Percentiles rank a stretch among this genome's conserved stretches.
These are phyloP conservation scores for Tupaia chinensis DNA, from an alignment of 2,113 vertebrate species.

Conservation along the genomic window DNA sequence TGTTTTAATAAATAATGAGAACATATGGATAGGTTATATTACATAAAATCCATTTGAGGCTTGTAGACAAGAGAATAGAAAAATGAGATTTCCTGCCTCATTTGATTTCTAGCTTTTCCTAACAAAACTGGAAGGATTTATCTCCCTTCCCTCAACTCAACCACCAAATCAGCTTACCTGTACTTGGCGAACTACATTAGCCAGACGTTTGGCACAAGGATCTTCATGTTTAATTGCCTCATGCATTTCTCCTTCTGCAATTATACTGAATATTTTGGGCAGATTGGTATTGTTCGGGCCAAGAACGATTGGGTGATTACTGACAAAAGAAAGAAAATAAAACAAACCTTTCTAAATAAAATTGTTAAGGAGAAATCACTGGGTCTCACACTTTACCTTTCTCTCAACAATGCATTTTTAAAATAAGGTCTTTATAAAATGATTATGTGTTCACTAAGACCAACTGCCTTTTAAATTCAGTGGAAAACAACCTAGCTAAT, in stretches of 20 bases:
- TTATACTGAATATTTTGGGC: conserved; percentile 97
- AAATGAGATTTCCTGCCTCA: background rate
- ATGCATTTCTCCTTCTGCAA: conserved; percentile 95
- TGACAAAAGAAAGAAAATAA: conserved; percentile 80
- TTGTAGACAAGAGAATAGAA: background rate
- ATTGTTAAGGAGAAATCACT: background rate
- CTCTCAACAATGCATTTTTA: background rate
- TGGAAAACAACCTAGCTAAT: background rate
- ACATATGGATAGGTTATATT: background rate
- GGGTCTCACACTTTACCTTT: background rate
- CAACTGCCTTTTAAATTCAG: background rate
- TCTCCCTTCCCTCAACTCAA: background rate
- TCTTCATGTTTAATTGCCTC: conserved; percentile 97
- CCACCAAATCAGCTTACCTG: conserved; percentile 88
- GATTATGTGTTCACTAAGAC: background rate
- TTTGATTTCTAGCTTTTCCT: background rate
- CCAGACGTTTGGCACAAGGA: conserved; percentile 95
- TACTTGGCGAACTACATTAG: conserved; percentile 98
- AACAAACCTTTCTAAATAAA: background rate
- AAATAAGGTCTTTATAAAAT: background rate
- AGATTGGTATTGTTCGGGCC: conserved; percentile 98
- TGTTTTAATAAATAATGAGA: conserved; percentile 13
- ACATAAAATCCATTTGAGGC: background rate
- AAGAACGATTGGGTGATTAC: conserved; percentile 97
- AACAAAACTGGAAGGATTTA: background rate